Conservation (phyloP, 2,888 invertebrate genomes). For the Eupeodes latifasciatus region DNA sequence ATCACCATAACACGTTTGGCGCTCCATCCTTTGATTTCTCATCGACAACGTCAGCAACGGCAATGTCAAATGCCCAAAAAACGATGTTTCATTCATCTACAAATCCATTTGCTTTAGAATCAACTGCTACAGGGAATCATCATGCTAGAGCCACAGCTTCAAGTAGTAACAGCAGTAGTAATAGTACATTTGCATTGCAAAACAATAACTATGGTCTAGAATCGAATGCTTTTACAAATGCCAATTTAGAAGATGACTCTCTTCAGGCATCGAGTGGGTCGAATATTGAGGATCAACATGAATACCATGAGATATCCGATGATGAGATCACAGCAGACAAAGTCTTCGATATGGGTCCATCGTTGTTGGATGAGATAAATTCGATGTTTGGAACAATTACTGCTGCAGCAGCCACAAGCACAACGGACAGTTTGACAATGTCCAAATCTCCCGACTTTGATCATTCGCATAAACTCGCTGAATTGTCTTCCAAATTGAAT, state of each 20-base stretch:
- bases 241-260: conserved; percentile 77
- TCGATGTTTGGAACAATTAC: conserved; percentile 91
- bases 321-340: conserved; percentile 86
- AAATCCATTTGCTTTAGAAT: conserved; percentile 82
- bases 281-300: conserved; percentile 86
- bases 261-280: conserved; percentile 78
- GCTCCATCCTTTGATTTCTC: conserved; percentile 83
- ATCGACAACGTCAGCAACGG: conserved; percentile 63
- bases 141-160: conserved; percentile 76
- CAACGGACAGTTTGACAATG: conserved; percentile 77
- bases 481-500: conserved; percentile 85
- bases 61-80: conserved; percentile 61
- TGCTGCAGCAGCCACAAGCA: conserved; percentile 78
- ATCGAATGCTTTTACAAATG: conserved; percentile 79
- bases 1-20: conserved; percentile 80
- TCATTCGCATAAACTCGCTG: conserved; percentile 88
- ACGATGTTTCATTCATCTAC: conserved; percentile 79
- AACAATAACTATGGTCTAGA: conserved; percentile 83
- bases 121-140: conserved; percentile 51
- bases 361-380: conserved; percentile 95
- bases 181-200: conserved; percentile 80
- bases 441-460: conserved; percentile 84
- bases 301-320: conserved; percentile 93
- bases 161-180: conserved; percentile 71
- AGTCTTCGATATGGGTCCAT: conserved; percentile 92